A percentile compares a stretch with the other conserved stretches of the same genome.
Conservation (phyloP, 2,113 vertebrate species). For the Chloroceryle aenea region DNA sequence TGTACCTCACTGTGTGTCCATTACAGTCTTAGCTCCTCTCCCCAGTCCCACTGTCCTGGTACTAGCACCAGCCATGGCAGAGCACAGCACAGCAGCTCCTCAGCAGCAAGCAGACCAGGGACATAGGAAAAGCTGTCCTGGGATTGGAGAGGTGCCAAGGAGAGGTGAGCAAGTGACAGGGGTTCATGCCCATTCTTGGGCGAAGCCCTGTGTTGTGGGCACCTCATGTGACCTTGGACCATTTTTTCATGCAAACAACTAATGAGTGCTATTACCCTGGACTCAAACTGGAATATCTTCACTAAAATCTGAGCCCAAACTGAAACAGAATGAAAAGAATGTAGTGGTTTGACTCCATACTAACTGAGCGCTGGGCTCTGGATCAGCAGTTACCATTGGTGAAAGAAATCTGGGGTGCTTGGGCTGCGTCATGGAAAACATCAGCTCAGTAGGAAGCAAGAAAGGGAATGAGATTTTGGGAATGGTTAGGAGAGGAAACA, state of each 20-base stretch:
- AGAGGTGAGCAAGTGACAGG: background rate
- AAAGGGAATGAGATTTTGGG: background rate
- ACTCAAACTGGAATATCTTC: background rate
- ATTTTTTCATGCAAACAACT: background rate
- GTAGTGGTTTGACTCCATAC: slow-evolving; percentile 46
- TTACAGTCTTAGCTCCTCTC: background rate
- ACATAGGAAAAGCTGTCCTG: background rate
- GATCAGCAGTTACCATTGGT: background rate
- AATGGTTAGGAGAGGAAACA: background rate
- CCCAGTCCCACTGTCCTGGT: background rate
- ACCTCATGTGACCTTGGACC: background rate
- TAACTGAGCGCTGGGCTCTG: slow-evolving; percentile 29
- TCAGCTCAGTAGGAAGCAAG: background rate
- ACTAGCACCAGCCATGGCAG: background rate
- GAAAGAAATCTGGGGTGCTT: slow-evolving; percentile 37
- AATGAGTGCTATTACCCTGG: background rate
- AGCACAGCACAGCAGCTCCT: background rate
- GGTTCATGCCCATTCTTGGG: background rate
- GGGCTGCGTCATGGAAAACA: slow-evolving; percentile 26
- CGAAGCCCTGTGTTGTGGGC: background rate
- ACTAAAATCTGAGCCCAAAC: slow-evolving; percentile 1
- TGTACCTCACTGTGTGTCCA: accelerated
- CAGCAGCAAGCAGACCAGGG: accelerated
- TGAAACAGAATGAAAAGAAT: slow-evolving; percentile 63
- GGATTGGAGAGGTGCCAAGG: background rate